phyloP scores from a whole-genome alignment of 2,113 vertebrate species.

The Alethe diademata region DNA sequence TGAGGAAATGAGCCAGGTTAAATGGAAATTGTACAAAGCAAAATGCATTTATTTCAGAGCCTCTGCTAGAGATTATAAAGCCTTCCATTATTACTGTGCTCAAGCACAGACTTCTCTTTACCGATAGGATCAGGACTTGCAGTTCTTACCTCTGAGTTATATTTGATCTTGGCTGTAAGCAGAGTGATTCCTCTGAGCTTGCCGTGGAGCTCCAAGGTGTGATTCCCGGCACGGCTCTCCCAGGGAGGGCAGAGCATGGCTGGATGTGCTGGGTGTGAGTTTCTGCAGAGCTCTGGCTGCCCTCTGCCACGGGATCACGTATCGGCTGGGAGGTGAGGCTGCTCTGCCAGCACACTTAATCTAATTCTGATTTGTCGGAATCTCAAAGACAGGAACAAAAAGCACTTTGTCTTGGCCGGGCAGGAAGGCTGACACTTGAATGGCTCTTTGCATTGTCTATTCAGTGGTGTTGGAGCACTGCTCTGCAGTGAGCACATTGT shows the following conservation, averaged over 20 bases:
- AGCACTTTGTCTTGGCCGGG: neutral
- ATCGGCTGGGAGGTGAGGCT: neutral
- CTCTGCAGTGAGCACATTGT: neutral
- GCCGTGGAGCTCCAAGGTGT: accelerated
- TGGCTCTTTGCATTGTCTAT: neutral
- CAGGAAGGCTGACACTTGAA: slow-evolving; percentile 7
- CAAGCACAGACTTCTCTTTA: neutral
- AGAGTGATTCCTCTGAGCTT: neutral
- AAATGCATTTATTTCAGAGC: neutral
- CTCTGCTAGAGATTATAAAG: neutral
- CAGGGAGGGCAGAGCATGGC: neutral
- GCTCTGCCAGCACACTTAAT: neutral
- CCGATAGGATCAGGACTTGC: neutral
- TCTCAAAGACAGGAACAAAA: slow-evolving; percentile 20
- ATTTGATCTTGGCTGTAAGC: neutral
- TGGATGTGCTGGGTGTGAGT: neutral
- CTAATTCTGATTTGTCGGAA: slow-evolving; percentile 7
- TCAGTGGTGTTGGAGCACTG: neutral
- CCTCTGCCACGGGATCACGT: neutral
- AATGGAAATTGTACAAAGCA: neutral
- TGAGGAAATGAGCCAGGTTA: neutral
- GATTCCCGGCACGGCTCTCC: accelerated
- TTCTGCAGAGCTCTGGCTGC: neutral
- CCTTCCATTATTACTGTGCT: neutral
- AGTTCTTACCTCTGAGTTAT: neutral